Percentiles rank a stretch among this genome's conserved stretches.
phyloP scores from a whole-genome alignment of 2,113 vertebrate genomes.

The Desmodus rotundus region DNA sequence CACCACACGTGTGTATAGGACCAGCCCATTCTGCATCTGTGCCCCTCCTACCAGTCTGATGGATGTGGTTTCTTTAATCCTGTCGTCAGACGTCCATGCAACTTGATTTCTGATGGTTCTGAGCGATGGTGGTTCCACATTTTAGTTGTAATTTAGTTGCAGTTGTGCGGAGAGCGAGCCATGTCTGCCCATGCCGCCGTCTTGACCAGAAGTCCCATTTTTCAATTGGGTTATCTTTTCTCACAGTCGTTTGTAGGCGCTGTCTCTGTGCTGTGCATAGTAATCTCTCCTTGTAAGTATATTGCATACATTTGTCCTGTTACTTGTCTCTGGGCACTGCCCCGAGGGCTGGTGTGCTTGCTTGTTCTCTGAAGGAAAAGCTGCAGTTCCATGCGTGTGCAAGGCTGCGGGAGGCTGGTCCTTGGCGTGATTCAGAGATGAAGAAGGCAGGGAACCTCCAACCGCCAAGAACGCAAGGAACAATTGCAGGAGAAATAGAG shows the following conservation, averaged over 20 bases:
- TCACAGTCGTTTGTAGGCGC: neutral
- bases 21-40: too few relatives aligned
- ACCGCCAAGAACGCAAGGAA: neutral
- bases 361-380: neutral
- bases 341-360: neutral
- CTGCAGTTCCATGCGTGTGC: neutral
- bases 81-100: too few relatives aligned
- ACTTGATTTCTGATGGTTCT: too few relatives aligned
- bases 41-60: too few relatives aligned
- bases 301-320: neutral
- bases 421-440: neutral
- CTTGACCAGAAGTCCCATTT: too few relatives aligned
- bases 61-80: too few relatives aligned
- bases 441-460: neutral
- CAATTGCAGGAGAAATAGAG: neutral
- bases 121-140: too few relatives aligned
- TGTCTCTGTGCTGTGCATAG: neutral
- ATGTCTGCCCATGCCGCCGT: too few relatives aligned
- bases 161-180: too few relatives aligned
- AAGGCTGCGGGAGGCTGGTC: neutral
- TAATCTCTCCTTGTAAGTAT: neutral
- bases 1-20: too few relatives aligned
- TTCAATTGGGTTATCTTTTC: neutral
- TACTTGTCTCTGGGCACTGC: neutral
- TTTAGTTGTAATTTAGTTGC: too few relatives aligned